Percentiles rank a stretch among this genome's conserved stretches.
Evolutionary conservation across 2,797 vertebrate species (phyloP).

Genomic region (Morus bassanus): DNA sequence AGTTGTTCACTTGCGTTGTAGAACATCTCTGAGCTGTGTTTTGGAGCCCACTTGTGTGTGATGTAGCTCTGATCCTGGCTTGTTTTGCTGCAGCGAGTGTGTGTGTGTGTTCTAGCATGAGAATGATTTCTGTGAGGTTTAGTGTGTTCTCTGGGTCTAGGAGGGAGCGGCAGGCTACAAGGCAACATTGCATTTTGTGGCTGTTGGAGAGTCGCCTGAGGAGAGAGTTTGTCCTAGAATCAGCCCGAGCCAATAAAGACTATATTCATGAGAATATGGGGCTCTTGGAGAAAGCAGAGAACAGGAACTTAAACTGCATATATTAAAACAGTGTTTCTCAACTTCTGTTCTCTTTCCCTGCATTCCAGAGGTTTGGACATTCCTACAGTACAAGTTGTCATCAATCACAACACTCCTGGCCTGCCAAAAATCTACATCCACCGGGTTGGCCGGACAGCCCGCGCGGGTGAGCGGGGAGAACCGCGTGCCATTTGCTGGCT

Average conservation of each 20-base stretch:
- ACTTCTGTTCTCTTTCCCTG: neutral
- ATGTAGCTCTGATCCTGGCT: neutral
- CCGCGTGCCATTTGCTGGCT: rapidly evolving
- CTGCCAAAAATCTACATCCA: conserved; percentile 97
- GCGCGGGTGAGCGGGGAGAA: conserved; percentile 81
- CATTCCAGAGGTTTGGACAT: conserved; percentile 90
- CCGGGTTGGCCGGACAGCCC: conserved; percentile 92
- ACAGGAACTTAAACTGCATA: rapidly evolving
- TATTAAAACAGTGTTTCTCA: rapidly evolving
- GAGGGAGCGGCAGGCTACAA: neutral
- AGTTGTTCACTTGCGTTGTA: rapidly evolving
- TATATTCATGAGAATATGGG: rapidly evolving
- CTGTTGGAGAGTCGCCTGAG: neutral
- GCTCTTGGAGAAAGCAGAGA: neutral
- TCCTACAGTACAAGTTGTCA: conserved; percentile 91
- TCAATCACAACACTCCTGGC: conserved; percentile 96
- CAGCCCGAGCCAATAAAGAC: rapidly evolving
- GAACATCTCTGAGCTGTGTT: neutral
- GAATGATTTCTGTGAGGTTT: neutral
- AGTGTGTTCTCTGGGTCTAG: neutral
- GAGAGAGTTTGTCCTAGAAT: neutral
- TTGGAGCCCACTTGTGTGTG: neutral
- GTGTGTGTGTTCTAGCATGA: neutral
- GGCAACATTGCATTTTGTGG: rapidly evolving
- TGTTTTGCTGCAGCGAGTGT: neutral